A percentile compares a stretch with the other conserved stretches of the same genome.
Evolutionary conservation across 2,888 invertebrate species (phyloP).

Genomic region (Cyrtodaria siliqua): DNA sequence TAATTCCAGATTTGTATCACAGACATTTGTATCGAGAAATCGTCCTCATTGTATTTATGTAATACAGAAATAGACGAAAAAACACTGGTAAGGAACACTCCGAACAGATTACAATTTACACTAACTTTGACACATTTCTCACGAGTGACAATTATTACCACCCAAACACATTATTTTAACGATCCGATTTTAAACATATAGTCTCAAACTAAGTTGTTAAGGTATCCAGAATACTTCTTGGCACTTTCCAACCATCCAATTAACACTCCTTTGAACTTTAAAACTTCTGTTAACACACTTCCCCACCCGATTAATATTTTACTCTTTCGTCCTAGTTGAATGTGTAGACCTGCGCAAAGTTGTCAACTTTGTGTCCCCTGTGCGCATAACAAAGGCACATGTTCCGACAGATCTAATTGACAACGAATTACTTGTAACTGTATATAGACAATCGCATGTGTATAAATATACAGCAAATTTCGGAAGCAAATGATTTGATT

Average conservation of each 20-base stretch:
- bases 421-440: constrained; percentile 1
- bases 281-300: constrained; percentile 4
- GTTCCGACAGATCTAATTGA: constrained; percentile 58
- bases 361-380: constrained; percentile 60
- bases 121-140: too few species aligned
- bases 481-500: constrained; percentile 18
- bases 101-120: too few species aligned
- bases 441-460: constrained; percentile 31
- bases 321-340: constrained; percentile 39
- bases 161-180: too few species aligned
- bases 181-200: too few species aligned
- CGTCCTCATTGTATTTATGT: constrained; percentile 37
- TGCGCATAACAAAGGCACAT: constrained; percentile 77
- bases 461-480: constrained; percentile 2
- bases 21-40: constrained; percentile 57
- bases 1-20: constrained; percentile 21
- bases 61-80: constrained; percentile 1
- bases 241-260: not conserved
- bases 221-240: not conserved
- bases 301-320: constrained; percentile 19
- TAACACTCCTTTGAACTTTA: constrained; percentile 15
- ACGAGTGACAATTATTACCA: too few species aligned
- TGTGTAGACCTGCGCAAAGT: constrained; percentile 66
- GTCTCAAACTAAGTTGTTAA: too few species aligned
- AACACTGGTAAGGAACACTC: too few species aligned